Conservation (phyloP, 2,113 vertebrate genomes). For the Ifrita kowaldi region DNA sequence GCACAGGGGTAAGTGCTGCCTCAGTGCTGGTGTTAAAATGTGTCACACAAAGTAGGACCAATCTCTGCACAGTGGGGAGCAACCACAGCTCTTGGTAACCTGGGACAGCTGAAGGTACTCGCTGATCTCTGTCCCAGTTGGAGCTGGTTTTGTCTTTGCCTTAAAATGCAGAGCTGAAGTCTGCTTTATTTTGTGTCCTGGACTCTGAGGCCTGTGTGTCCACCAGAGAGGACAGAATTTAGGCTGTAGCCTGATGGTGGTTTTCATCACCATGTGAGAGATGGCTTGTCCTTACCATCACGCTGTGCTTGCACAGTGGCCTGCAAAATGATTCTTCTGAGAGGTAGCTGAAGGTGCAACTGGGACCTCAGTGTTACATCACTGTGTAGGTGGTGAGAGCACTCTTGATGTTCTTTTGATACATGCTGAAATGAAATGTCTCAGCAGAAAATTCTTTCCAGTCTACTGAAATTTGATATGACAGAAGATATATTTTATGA, state of each 20-base stretch:
- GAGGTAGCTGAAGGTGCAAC: background rate
- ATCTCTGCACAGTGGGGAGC: background rate
- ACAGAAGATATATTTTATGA: constrained; percentile 62
- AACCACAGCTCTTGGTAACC: background rate
- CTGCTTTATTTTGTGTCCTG: background rate
- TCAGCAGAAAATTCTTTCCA: constrained; percentile 2
- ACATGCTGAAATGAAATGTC: background rate
- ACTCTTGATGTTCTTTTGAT: background rate
- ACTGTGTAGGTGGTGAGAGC: background rate
- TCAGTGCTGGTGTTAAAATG: background rate
- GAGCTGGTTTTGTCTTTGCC: constrained; percentile 1
- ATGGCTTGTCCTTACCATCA: background rate
- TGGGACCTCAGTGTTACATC: background rate
- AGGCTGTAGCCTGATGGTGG: background rate
- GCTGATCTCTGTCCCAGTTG: background rate
- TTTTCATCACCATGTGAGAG: background rate
- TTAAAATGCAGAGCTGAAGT: constrained; percentile 7
- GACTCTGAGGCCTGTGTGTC: background rate
- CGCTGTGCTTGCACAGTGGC: background rate
- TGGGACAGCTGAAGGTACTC: background rate
- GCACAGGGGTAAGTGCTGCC: background rate
- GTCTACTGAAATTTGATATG: constrained; percentile 4
- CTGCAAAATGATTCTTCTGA: background rate
- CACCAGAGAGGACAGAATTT: background rate
- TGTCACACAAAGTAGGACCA: fast-evolving